Evolutionary conservation across 1,140 invertebrate species (phyloP).

Genomic region (Trialeurodes vaporariorum): DNA sequence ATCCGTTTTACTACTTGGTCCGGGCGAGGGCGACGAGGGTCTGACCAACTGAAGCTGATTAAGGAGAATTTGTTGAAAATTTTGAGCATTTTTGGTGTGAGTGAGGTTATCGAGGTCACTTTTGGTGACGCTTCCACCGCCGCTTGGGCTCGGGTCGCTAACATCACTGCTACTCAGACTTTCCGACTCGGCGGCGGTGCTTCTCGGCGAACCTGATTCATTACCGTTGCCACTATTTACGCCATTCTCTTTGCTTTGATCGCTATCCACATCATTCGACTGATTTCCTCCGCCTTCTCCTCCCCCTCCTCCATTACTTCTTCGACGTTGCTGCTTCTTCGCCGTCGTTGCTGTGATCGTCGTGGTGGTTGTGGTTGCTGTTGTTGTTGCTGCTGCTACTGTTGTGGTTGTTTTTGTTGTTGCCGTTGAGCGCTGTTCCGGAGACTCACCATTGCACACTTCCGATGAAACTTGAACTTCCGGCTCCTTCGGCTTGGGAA

Average conservation of each 20-base stretch:
- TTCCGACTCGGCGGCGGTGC: background rate
- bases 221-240: too few relatives aligned
- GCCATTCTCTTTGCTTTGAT: background rate
- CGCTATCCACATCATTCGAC: background rate
- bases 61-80: constrained; percentile 3
- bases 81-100: background rate
- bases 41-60: constrained; percentile 5
- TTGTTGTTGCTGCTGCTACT: too few relatives aligned
- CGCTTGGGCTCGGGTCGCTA: background rate
- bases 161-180: constrained; percentile 2
- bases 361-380: too few relatives aligned
- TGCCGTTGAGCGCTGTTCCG: too few relatives aligned
- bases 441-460: too few relatives aligned
- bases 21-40: constrained; percentile 23
- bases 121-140: constrained; percentile 1
- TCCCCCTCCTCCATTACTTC: background rate
- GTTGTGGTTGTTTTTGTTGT: too few relatives aligned
- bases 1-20: constrained; percentile 25
- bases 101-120: background rate
- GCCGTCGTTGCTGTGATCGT: too few relatives aligned
- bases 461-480: too few relatives aligned
- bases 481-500: too few relatives aligned
- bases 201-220: background rate
- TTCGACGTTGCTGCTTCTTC: background rate
- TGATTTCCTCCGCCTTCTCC: background rate